Conservation (phyloP, 2,797 vertebrate species). For the Enteromius afrohamiltoni region DNA sequence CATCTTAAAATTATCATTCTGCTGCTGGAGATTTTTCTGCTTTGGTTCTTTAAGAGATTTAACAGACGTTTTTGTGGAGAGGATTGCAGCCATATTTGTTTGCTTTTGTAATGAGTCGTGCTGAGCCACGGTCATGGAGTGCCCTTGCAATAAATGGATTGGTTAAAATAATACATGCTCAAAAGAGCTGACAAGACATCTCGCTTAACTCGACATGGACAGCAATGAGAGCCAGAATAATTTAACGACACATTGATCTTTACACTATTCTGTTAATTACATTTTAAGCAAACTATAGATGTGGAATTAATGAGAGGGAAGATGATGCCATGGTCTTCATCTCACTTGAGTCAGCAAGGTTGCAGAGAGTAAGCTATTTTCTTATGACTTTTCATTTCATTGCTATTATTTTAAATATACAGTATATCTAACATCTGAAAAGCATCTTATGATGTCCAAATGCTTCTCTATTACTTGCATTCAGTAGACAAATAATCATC, state of each 20-base stretch:
- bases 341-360: constrained; percentile 72
- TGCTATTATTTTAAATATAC: constrained; percentile 53
- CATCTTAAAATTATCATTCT: constrained; percentile 79
- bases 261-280: constrained; percentile 82
- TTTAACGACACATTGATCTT: constrained; percentile 85
- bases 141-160: constrained; percentile 58
- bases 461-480: constrained; percentile 56
- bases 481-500: constrained; percentile 57
- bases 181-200: constrained; percentile 69
- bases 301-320: constrained; percentile 82
- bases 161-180: constrained; percentile 52
- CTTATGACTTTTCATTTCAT: constrained; percentile 52
- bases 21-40: constrained; percentile 59
- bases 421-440: constrained; percentile 7
- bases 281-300: constrained; percentile 83
- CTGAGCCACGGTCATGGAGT: constrained; percentile 49
- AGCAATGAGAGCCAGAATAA: constrained; percentile 65
- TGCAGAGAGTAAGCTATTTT: constrained; percentile 63
- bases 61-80: constrained; percentile 51
- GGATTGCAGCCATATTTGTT: constrained; percentile 40
- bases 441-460: constrained; percentile 36
- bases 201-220: constrained; percentile 60
- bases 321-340: constrained; percentile 62
- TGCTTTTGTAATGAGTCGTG: constrained; percentile 53
- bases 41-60: constrained; percentile 63